These are phyloP conservation scores for Bombus vancouverensis DNA, from an alignment of 1,140 invertebrate genomes.

Conservation along the genomic window DNA sequence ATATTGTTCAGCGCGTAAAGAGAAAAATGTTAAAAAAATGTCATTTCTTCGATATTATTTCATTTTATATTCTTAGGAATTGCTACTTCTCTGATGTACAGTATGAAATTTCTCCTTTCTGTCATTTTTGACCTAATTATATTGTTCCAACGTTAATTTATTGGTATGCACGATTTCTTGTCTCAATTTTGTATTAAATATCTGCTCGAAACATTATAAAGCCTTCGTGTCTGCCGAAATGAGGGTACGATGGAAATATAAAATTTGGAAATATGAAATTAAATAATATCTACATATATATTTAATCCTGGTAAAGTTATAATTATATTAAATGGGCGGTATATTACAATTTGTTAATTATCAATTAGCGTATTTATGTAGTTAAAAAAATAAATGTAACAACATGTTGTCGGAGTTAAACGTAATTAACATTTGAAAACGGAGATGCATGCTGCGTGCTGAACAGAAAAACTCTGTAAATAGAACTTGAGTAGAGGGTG, in stretches of 20 bases:
- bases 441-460: not conserved
- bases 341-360: not conserved
- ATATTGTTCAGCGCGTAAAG: not conserved
- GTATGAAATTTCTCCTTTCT: no score
- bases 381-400: not conserved
- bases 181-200: no score
- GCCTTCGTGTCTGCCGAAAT: no score
- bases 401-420: not conserved
- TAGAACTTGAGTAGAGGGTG: no score
- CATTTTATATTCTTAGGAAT: not conserved
- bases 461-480: not conserved
- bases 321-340: not conserved
- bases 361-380: not conserved
- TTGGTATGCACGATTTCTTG: no score
- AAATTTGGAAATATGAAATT: no score
- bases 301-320: not conserved
- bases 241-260: no score
- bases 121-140: not conserved
- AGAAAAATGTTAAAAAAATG: not conserved
- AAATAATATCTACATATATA: no score
- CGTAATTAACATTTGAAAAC: not conserved
- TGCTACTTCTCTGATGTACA: not conserved
- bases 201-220: no score
- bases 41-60: not conserved
- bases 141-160: no score